Evolutionary conservation across 2,888 invertebrate genomes (phyloP), one percentile per base, ranked within the genome.

Genomic region (Ormia ochracea): DNA sequence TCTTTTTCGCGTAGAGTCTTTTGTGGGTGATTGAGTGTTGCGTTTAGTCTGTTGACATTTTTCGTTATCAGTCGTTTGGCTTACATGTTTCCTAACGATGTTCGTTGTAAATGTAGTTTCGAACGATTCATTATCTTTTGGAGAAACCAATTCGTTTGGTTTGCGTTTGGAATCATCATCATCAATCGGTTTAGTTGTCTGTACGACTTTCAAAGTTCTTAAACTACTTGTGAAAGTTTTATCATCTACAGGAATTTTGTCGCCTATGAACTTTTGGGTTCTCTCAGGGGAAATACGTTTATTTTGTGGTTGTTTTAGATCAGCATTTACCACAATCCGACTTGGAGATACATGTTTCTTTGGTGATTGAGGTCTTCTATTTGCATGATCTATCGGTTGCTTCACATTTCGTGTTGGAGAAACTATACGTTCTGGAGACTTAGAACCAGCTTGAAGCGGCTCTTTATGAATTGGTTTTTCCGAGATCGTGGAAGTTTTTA

Each of bases 321-420:
- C 69, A 0, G 56, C 45, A 36, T 50, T 41, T 21, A 31, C 54
- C 54, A 56, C 48, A 19, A 6, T 4, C 17, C 14, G 43, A 9
- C 10, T 63, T 1, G 63, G 69, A 4, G 38, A 56, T 65, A 43
- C 9, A 41, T 69, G 7, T 48, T 69, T 76, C 7, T 54, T 10
- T 28, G 48, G 28, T 17, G 56, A 38, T 14, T 50, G 38, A 1
- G 58, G 36, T 41, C 31, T 36, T 56, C 26, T 43, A 12, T 10
- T 9, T 1, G 6, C 0, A 45, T 17, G 26, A 19, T 63, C 9
- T 45, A n/a, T 7, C 54, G 50, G 17, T 43, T 33, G 1, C 38
- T 52, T n/a, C n/a, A 26, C 54, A 33, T 48, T 28, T 28, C 61
- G n/a, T 26, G 41, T 45, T 7, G 73, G 73, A 0, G 73, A 73